phyloP scores from a whole-genome alignment of 2,113 vertebrate species.

The Myotis lucifugus region DNA sequence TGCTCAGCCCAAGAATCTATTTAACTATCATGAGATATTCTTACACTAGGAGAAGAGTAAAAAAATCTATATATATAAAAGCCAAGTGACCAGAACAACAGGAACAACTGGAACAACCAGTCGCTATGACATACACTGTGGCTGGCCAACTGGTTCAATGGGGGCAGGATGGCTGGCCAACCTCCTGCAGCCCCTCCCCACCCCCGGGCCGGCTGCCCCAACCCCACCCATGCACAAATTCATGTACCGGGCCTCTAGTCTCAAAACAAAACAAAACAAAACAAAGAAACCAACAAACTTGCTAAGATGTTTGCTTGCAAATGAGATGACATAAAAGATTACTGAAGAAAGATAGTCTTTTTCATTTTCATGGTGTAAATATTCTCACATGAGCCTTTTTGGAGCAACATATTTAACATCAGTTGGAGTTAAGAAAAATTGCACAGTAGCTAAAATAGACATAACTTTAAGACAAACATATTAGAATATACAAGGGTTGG shows the following conservation, averaged over 20 bases:
- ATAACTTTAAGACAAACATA: background rate
- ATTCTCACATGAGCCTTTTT: background rate
- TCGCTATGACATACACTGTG: too few species aligned
- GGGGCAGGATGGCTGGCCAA: too few species aligned
- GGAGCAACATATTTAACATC: background rate
- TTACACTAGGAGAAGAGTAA: background rate
- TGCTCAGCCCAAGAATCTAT: background rate
- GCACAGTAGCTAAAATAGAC: background rate
- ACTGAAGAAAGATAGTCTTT: background rate
- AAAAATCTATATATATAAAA: background rate
- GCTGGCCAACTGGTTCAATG: too few species aligned
- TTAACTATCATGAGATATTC: background rate
- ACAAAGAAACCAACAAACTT: background rate
- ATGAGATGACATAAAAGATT: background rate
- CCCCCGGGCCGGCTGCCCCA: too few species aligned
- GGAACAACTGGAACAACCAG: too few species aligned
- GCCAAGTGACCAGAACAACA: too few species aligned
- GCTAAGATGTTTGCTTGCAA: background rate
- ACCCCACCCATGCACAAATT: too few species aligned
- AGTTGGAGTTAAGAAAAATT: background rate
- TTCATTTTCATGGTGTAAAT: background rate
- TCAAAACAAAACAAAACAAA: background rate
- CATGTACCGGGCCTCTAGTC: background rate
- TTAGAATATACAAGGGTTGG: background rate
- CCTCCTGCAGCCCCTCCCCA: too few species aligned